Percentiles rank a stretch among this genome's conserved stretches.
These are phyloP conservation scores for Sabellastarte sp. DNA, from an alignment of 2,888 invertebrate species.

Conservation along the genomic window DNA sequence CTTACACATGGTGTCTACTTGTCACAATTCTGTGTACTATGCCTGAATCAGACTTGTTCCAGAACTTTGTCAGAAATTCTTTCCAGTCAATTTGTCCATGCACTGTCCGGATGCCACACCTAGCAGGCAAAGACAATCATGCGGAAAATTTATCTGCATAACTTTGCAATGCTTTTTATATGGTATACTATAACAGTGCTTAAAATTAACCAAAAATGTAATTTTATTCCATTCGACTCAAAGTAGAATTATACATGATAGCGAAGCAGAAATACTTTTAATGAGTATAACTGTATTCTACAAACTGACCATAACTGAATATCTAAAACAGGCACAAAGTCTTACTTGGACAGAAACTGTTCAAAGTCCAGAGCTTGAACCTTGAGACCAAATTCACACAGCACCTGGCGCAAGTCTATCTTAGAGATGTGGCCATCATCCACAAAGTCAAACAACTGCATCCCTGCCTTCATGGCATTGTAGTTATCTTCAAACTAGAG, in stretches of 20 bases:
- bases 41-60: slow-evolving; percentile 36
- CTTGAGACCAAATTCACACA: slow-evolving; percentile 44
- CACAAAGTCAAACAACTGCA: slow-evolving; percentile 44
- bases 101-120: slow-evolving; percentile 32
- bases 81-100: slow-evolving; percentile 40
- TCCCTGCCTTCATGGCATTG: slow-evolving; percentile 39
- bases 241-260: too few species aligned
- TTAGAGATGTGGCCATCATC: slow-evolving; percentile 41
- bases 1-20: slow-evolving; percentile 35
- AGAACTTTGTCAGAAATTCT: slow-evolving; percentile 39
- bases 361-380: slow-evolving; percentile 41
- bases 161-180: too few species aligned
- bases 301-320: too few species aligned
- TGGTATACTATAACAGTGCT: too few species aligned
- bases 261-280: too few species aligned
- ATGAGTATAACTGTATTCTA: too few species aligned
- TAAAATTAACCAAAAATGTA: too few species aligned
- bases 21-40: slow-evolving; percentile 33
- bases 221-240: too few species aligned
- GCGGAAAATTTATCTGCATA: too few species aligned
- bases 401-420: slow-evolving; percentile 43
- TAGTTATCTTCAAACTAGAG: slow-evolving; percentile 48
- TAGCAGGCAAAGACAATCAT: too few species aligned
- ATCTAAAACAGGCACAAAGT: too few species aligned
- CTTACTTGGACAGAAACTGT: slow-evolving; percentile 39